Base-by-base conservation (phyloP, 2,797 vertebrate genomes). In the Microctenopoma stevenorrisi region DNA sequence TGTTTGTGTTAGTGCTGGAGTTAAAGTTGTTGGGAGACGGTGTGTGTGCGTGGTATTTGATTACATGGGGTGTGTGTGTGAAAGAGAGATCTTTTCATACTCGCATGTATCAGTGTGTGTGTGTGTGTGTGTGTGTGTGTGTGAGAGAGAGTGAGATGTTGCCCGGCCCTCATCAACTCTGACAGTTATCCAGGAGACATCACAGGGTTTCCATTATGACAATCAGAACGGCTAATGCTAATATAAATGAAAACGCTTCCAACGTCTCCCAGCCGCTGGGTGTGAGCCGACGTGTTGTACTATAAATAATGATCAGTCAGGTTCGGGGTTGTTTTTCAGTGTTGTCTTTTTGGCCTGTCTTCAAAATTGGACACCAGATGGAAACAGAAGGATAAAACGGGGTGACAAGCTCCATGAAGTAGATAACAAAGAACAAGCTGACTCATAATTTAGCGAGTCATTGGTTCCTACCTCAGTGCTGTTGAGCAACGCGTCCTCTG, bases 141-240 rank as follows among this genome's bases (percentile, higher is more conserved):
- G 33, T 9, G 33, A 2, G 57, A 42, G 52, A 58, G 74, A 67
- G 60, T 2, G 46, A 86, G 71, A 84, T 85, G 82, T 88, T 87
- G 76, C 74, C 74, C 74, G 60, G 63, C 73, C 68, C 75, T 87
- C 76, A 88, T 90, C 80, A 76, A 61, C 74, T 70, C 79, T 68
- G 76, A 65, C 72, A 82, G 47, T 79, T 76, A 76, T 84, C 81
- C 85, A 81, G 77, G 72, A 89, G 81, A 75, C 82, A 76, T 84
- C 68, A 37, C 53, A 33, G 55, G 84, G 86, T 91, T 90, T 89
- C 82, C 83, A 86, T 85, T 82, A 77, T 76, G 73, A 90, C 83
- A 89, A 86, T 89, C 84, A 84, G 77, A 88, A 55, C 75, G 61
- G 68, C 82, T 88, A 90, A 90, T 89, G 82, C 84, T 86, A 85